Percentiles rank a stretch among this genome's conserved stretches.
phyloP scores from a whole-genome alignment of 2,797 vertebrate species.

The Anomalospiza imberbis region DNA sequence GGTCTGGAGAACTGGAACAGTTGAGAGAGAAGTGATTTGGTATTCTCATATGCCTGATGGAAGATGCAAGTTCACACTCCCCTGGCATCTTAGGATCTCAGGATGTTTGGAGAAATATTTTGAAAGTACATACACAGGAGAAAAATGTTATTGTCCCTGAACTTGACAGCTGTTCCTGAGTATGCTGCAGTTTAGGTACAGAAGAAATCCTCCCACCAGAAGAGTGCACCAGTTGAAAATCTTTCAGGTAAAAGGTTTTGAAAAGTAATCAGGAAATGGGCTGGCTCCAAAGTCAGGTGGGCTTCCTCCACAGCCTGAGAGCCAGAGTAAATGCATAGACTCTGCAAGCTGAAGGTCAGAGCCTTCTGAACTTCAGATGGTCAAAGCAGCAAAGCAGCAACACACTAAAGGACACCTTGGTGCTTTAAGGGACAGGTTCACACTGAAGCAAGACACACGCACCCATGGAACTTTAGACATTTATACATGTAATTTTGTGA shows the following conservation, averaged over 20 bases:
- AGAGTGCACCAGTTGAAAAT: not conserved
- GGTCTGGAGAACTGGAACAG: not conserved
- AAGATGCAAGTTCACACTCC: not conserved
- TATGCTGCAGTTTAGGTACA: not conserved
- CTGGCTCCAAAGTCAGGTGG: not conserved
- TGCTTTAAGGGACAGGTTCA: not conserved
- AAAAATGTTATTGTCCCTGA: not conserved
- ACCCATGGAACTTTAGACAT: not conserved
- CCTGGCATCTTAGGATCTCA: not conserved
- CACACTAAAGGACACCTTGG: not conserved
- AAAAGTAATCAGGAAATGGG: not conserved
- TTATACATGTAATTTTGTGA: not conserved
- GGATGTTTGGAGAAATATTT: not conserved
- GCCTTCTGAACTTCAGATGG: not conserved
- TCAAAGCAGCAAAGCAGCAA: not conserved
- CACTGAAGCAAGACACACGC: not conserved
- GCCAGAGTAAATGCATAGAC: not conserved
- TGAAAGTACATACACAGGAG: not conserved
- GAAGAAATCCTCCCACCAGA: not conserved
- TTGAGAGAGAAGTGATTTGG: not conserved
- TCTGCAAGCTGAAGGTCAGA: not conserved
- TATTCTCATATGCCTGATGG: not conserved
- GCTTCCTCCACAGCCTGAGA: not conserved
- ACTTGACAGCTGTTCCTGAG: not conserved
- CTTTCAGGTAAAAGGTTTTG: not conserved